phyloP scores from a whole-genome alignment of 1,140 invertebrate species.

The Zaprionus ornatus region DNA sequence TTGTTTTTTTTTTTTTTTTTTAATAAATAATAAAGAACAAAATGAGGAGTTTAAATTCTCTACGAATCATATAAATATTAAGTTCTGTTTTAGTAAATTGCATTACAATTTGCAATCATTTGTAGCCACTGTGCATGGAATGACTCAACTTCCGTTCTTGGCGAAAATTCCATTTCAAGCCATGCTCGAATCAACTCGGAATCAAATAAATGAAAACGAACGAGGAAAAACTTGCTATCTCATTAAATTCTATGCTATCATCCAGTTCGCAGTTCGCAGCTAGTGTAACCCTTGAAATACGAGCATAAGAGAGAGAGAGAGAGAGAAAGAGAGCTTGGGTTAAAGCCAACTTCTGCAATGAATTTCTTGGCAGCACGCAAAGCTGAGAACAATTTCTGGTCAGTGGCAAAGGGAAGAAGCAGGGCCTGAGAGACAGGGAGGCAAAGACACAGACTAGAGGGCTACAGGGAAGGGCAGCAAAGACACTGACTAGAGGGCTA shows the following conservation, averaged over 20 bases:
- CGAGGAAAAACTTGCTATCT: slow-evolving; percentile 50
- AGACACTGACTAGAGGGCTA: neutral
- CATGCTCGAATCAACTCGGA: slow-evolving; percentile 44
- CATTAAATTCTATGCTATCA: slow-evolving; percentile 45
- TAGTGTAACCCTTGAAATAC: slow-evolving; percentile 31
- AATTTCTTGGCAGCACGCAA: slow-evolving; percentile 50
- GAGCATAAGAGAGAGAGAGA: slow-evolving; percentile 8
- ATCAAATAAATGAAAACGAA: slow-evolving; percentile 60
- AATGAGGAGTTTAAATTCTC: too few species aligned
- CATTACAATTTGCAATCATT: neutral
- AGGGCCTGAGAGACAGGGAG: too few species aligned
- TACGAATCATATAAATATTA: too few species aligned
- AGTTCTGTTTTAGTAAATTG: neutral
- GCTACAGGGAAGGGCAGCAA: too few species aligned
- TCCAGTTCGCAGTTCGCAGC: neutral
- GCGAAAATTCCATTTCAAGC: slow-evolving; percentile 54
- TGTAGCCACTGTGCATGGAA: slow-evolving; percentile 17
- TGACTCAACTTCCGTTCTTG: slow-evolving; percentile 59
- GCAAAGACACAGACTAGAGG: neutral
- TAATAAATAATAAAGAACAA: too few species aligned
- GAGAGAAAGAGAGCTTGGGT: slow-evolving; percentile 31
- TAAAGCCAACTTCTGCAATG: slow-evolving; percentile 58
- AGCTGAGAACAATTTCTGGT: neutral
- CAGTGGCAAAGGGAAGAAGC: neutral
- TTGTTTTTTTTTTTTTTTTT: too few species aligned